Percentiles rank a stretch among this genome's conserved stretches.
phyloP scores from a whole-genome alignment of 2,113 vertebrate genomes.

The Elgaria multicarinata region DNA sequence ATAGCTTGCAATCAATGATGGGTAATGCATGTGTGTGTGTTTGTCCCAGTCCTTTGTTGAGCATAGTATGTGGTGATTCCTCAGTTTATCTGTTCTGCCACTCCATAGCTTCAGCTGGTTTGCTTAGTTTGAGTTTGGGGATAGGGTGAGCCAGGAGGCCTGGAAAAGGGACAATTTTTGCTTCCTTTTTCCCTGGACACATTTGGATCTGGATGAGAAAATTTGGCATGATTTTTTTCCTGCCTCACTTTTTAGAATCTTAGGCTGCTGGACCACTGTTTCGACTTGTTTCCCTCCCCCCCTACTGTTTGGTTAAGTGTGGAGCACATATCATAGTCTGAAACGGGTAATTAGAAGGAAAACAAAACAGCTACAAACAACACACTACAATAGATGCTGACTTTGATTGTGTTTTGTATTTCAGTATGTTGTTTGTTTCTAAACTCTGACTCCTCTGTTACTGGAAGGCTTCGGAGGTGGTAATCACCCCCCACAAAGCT shows the following conservation, averaged over 20 bases:
- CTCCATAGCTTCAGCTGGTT: background rate
- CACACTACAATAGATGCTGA: slow-evolving; percentile 47
- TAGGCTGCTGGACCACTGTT: background rate
- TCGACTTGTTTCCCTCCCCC: background rate
- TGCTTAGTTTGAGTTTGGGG: background rate
- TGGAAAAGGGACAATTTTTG: background rate
- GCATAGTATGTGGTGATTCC: background rate
- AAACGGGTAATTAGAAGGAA: slow-evolving; percentile 44
- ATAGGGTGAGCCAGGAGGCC: background rate
- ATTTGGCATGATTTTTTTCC: background rate
- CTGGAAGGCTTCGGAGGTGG: slow-evolving; percentile 64
- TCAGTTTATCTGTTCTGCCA: background rate
- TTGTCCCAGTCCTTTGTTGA: background rate
- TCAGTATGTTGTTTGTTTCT: slow-evolving; percentile 46
- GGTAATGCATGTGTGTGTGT: background rate
- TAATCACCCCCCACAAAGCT: slow-evolving; percentile 70
- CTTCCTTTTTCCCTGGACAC: background rate
- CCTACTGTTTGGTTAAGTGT: background rate
- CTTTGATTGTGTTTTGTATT: slow-evolving; percentile 57
- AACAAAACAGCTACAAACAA: slow-evolving; percentile 42
- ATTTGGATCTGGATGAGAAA: background rate
- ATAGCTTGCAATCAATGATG: background rate
- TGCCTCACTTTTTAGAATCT: background rate
- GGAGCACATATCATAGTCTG: slow-evolving; percentile 26
- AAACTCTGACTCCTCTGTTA: slow-evolving; percentile 65